phyloP scores from a whole-genome alignment of 2,113 vertebrate genomes.

The Rafetus swinhoei region DNA sequence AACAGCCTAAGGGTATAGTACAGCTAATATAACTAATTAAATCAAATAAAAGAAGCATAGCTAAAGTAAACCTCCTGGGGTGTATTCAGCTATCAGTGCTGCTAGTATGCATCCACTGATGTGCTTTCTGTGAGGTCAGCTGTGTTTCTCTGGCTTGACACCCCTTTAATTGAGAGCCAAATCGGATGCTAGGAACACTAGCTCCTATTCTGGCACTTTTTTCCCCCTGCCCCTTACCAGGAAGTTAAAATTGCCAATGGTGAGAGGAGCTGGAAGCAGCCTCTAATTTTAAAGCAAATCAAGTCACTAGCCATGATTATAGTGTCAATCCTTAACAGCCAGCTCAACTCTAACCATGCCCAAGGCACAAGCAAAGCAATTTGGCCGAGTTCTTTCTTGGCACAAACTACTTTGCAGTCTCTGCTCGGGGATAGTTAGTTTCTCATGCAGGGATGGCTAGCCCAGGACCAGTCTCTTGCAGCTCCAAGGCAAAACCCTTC shows the following conservation, averaged over 20 bases:
- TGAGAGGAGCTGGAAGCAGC: conserved; percentile 34
- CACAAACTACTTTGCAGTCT: background rate
- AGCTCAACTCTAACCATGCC: accelerated
- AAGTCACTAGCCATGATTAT: background rate
- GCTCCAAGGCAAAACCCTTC: background rate
- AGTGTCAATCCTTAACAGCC: background rate
- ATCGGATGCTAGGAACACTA: background rate
- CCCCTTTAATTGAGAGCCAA: background rate
- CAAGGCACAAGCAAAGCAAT: background rate
- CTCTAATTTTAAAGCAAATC: conserved; percentile 53
- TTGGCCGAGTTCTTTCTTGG: background rate
- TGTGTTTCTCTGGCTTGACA: background rate
- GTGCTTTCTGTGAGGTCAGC: background rate
- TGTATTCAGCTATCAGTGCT: background rate
- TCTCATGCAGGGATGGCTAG: background rate
- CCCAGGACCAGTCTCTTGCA: too few species aligned
- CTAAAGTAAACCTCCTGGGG: background rate
- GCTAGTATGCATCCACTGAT: background rate
- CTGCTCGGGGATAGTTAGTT: too few species aligned
- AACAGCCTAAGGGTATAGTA: background rate
- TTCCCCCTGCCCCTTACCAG: too few species aligned
- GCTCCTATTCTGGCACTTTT: background rate
- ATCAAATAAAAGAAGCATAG: background rate
- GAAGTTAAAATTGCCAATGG: background rate
- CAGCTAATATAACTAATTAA: background rate